These are phyloP conservation scores for Drosophila seclusa DNA, from an alignment of 2,888 invertebrate species.

Conservation along the genomic window DNA sequence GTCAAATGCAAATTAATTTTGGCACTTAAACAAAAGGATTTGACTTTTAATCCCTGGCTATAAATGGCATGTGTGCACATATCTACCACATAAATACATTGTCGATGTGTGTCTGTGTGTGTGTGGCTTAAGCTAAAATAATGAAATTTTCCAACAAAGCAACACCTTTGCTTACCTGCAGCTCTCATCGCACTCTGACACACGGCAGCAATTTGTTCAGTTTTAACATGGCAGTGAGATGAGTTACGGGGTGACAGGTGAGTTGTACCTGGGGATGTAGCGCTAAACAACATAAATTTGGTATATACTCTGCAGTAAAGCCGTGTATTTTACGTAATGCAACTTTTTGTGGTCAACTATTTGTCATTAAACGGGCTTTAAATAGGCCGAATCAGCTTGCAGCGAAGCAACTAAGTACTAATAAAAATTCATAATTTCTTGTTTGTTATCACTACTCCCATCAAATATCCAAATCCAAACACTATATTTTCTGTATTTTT, in stretches of 20 bases:
- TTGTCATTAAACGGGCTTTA: slow-evolving; percentile 1
- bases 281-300: slow-evolving; percentile 29
- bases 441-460: background rate
- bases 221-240: slow-evolving; percentile 35
- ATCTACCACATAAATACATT: slow-evolving; percentile 62
- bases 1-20: slow-evolving; percentile 80
- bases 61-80: slow-evolving; percentile 77
- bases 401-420: background rate
- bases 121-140: slow-evolving; percentile 75
- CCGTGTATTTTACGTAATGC: slow-evolving; percentile 11
- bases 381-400: background rate
- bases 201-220: slow-evolving; percentile 67
- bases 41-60: slow-evolving; percentile 80
- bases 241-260: slow-evolving; percentile 13
- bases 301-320: slow-evolving; percentile 20
- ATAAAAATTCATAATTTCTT: background rate
- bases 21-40: slow-evolving; percentile 80
- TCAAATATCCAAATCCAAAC: background rate
- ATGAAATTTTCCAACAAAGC: slow-evolving; percentile 79
- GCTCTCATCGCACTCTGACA: slow-evolving; percentile 58
- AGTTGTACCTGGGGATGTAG: slow-evolving; percentile 24
- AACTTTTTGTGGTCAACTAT: slow-evolving; percentile 23
- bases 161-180: slow-evolving; percentile 66
- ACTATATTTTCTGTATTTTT: background rate
- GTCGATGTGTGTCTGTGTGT: slow-evolving; percentile 11